These are phyloP conservation scores for Sebastes taczanowskii DNA, from an alignment of 2,797 vertebrate species.

Conservation along the genomic window DNA sequence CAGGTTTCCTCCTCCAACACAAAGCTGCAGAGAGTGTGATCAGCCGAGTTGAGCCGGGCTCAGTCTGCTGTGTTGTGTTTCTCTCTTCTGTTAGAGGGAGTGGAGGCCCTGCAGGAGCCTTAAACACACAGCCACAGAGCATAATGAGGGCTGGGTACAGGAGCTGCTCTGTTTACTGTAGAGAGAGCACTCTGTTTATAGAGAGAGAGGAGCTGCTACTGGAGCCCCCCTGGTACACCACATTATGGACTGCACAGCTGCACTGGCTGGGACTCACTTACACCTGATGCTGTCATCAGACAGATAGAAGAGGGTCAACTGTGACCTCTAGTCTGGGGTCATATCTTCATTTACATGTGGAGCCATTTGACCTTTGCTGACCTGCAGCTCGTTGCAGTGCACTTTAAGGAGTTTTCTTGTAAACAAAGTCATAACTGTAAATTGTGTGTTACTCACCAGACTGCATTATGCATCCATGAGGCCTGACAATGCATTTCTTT, in stretches of 20 bases:
- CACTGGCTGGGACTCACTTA: neutral
- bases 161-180: conserved; percentile 48
- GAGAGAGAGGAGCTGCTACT: conserved; percentile 16
- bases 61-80: conserved; percentile 13
- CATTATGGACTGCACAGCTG: conserved; percentile 28
- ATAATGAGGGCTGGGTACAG: conserved; percentile 49
- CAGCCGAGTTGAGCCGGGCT: neutral
- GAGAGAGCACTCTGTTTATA: conserved; percentile 39
- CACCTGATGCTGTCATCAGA: conserved; percentile 15
- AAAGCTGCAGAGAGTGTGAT: neutral
- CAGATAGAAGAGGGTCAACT: neutral
- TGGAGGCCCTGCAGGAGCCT: conserved; percentile 30
- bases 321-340: neutral
- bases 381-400: neutral
- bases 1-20: neutral
- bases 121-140: conserved; percentile 46
- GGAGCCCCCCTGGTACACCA: neutral
- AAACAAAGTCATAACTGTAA: too few species aligned
- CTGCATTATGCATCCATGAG: neutral
- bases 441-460: neutral
- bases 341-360: neutral
- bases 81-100: neutral
- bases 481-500: too few species aligned
- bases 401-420: neutral
- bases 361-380: neutral